phyloP scores from a whole-genome alignment of 2,113 vertebrate species.

The Lethenteron camtschaticum region DNA sequence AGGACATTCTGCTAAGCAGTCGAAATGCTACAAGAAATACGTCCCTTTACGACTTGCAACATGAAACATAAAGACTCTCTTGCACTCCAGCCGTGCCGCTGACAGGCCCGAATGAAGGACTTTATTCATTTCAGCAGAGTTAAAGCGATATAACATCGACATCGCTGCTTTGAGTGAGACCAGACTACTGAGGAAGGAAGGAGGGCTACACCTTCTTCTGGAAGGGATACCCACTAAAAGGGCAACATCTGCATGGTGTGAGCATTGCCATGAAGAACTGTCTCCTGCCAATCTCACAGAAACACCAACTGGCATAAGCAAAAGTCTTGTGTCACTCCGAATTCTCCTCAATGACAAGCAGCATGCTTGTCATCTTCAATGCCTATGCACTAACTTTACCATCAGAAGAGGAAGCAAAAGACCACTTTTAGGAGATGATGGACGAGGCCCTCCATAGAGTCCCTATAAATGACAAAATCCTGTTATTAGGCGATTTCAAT shows the following conservation, averaged over 20 bases:
- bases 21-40: background rate
- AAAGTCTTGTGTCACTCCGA: background rate
- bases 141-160: background rate
- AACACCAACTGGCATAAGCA: background rate
- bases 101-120: background rate
- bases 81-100: background rate
- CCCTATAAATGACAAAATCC: background rate
- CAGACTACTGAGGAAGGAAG: background rate
- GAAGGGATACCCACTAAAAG: background rate
- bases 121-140: background rate
- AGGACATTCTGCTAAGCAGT: background rate
- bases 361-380: background rate
- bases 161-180: slow-evolving; percentile 2
- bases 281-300: background rate
- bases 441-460: background rate
- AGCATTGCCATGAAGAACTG: background rate
- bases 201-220: background rate
- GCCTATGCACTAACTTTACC: background rate
- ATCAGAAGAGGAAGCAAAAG: background rate
- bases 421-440: background rate
- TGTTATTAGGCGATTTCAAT: background rate
- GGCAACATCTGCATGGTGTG: background rate
- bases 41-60: background rate
- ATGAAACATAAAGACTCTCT: background rate
- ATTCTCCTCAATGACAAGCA: background rate